These are phyloP conservation scores for Dendrolimus houi DNA, from an alignment of 2,888 invertebrate genomes.

Conservation along the genomic window DNA sequence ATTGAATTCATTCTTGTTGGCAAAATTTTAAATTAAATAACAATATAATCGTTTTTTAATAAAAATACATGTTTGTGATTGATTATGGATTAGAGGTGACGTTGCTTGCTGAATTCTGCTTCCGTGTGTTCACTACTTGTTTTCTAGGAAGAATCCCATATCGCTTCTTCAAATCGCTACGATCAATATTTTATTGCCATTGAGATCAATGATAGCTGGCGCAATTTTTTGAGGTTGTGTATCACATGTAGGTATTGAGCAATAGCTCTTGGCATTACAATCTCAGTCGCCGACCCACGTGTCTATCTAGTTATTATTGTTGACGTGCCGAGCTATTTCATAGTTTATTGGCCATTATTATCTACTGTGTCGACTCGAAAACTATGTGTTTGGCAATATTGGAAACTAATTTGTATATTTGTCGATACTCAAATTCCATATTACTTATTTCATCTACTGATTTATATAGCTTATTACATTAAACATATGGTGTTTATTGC, in stretches of 20 bases:
- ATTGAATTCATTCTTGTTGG: too few species aligned
- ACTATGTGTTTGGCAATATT: constrained; percentile 24
- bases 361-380: constrained; percentile 19
- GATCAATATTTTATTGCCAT: not conserved
- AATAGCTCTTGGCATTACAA: constrained; percentile 29
- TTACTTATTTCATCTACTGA: not conserved
- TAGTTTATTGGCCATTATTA: constrained; percentile 38
- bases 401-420: constrained; percentile 8
- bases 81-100: too few species aligned
- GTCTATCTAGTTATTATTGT: constrained; percentile 23
- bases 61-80: too few species aligned
- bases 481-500: not conserved
- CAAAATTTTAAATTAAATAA: too few species aligned
- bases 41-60: too few species aligned
- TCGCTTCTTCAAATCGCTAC: not conserved
- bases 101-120: not conserved
- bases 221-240: constrained; percentile 4
- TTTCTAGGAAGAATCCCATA: constrained; percentile 9
- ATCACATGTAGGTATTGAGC: constrained; percentile 18
- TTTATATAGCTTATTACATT: not conserved
- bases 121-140: not conserved
- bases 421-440: constrained; percentile 5
- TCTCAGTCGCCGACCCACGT: constrained; percentile 32
- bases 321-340: constrained; percentile 33
- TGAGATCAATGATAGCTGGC: constrained; percentile 2